Conservation (phyloP, 2,797 vertebrate genomes). For the Hephaestus fuliginosus region DNA sequence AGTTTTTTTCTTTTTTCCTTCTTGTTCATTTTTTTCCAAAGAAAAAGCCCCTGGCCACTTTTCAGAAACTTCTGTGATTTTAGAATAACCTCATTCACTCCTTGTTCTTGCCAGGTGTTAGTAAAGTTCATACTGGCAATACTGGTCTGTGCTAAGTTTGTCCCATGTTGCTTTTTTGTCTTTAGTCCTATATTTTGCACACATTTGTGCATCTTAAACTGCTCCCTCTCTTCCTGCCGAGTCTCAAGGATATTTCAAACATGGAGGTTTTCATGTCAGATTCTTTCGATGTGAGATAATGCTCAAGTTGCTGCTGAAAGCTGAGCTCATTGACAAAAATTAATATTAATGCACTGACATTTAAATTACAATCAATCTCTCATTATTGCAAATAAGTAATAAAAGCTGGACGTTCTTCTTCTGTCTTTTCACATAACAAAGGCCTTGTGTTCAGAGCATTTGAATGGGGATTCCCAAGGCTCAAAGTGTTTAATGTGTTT, state of each 20-base stretch:
- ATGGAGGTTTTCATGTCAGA: not conserved
- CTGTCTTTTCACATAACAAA: slow-evolving; percentile 28
- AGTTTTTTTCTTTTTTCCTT: not conserved
- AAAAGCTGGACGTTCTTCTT: slow-evolving; percentile 5
- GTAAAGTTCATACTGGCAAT: slow-evolving; percentile 12
- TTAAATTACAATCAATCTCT: not conserved
- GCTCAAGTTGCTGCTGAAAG: not conserved
- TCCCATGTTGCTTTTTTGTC: slow-evolving; percentile 6
- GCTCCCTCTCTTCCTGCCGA: slow-evolving; percentile 10
- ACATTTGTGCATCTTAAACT: not conserved
- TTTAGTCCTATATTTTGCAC: slow-evolving; percentile 10
- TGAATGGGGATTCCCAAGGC: not conserved
- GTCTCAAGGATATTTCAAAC: slow-evolving; percentile 12
- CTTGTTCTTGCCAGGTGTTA: slow-evolving; percentile 21
- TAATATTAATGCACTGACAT: not conserved
- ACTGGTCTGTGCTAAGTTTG: slow-evolving; percentile 5
- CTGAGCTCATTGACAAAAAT: not conserved
- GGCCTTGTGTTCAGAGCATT: not conserved
- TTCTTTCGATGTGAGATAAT: not conserved
- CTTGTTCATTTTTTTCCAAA: slow-evolving; percentile 31
- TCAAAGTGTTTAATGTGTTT: slow-evolving; percentile 11
- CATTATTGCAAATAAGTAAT: slow-evolving; percentile 1
- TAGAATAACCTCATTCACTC: slow-evolving; percentile 35
- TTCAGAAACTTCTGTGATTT: slow-evolving; percentile 26
- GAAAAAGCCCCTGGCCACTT: slow-evolving; percentile 29